A percentile compares a stretch with the other conserved stretches of the same genome.
These are phyloP conservation scores for Conomelus anceps DNA, from an alignment of 2,888 invertebrate genomes.

Conservation along the genomic window DNA sequence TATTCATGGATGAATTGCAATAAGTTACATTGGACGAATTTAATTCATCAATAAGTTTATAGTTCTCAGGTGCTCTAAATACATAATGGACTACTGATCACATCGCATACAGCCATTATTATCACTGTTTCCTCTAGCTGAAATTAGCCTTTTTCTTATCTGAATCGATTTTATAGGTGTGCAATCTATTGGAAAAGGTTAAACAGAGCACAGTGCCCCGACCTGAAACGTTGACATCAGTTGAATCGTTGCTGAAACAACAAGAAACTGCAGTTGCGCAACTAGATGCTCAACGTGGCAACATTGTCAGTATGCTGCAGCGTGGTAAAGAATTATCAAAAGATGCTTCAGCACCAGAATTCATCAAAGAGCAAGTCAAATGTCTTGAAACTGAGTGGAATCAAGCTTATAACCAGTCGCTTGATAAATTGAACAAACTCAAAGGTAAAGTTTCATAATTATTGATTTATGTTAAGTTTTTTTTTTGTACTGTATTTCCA, in stretches of 20 bases:
- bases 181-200: slow-evolving; percentile 60
- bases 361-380: slow-evolving; percentile 75
- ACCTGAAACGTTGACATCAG: slow-evolving; percentile 57
- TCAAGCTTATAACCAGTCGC: slow-evolving; percentile 75
- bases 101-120: no score
- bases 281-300: slow-evolving; percentile 74
- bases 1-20: no score
- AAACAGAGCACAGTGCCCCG: slow-evolving; percentile 56
- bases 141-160: no score
- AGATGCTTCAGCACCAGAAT: slow-evolving; percentile 79
- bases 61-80: no score
- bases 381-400: slow-evolving; percentile 85
- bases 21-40: no score
- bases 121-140: no score
- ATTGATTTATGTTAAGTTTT: no score
- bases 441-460: slow-evolving; percentile 54
- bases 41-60: no score
- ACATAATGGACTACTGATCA: no score
- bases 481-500: no score
- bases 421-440: slow-evolving; percentile 71
- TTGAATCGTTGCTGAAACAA: slow-evolving; percentile 67
- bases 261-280: slow-evolving; percentile 78
- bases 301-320: slow-evolving; percentile 85
- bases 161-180: slow-evolving; percentile 39
- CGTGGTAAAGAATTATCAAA: slow-evolving; percentile 82